Percentiles rank a stretch among this genome's conserved stretches.
These are phyloP conservation scores for Plebejus argus DNA, from an alignment of 2,888 invertebrate genomes.

Conservation along the genomic window DNA sequence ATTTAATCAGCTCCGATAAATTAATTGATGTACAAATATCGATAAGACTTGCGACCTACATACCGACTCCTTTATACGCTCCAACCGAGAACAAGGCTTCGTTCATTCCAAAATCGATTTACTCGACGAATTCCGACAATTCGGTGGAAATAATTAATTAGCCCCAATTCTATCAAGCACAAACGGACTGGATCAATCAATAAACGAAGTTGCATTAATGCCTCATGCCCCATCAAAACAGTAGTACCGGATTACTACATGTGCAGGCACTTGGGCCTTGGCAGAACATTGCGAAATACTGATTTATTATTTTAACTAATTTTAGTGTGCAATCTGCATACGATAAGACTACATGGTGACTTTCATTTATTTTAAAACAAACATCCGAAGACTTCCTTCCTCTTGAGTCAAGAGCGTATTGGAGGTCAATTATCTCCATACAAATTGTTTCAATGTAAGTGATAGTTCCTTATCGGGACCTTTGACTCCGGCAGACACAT, in stretches of 20 bases:
- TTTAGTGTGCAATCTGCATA: background rate
- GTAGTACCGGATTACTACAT: no score
- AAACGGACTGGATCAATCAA: no score
- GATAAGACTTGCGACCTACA: background rate
- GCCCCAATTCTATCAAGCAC: no score
- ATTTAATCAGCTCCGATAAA: constrained; percentile 13
- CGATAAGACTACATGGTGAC: background rate
- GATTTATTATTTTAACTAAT: background rate
- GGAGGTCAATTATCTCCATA: background rate
- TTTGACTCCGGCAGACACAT: background rate
- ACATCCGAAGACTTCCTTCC: background rate
- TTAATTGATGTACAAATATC: constrained; percentile 17
- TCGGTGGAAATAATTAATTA: background rate
- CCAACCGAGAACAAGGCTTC: background rate
- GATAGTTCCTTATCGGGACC: background rate
- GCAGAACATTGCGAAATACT: no score
- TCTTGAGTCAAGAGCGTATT: background rate
- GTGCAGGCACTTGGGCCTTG: no score
- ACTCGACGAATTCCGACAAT: background rate
- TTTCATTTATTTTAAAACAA: background rate
- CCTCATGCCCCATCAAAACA: background rate
- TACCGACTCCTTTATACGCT: background rate
- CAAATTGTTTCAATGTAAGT: background rate
- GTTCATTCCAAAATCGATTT: background rate
- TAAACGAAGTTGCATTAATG: no score